Percentiles rank a stretch among this genome's conserved stretches.
Evolutionary conservation across 2,113 vertebrate species (phyloP).

Genomic region (Aegypius monachus): DNA sequence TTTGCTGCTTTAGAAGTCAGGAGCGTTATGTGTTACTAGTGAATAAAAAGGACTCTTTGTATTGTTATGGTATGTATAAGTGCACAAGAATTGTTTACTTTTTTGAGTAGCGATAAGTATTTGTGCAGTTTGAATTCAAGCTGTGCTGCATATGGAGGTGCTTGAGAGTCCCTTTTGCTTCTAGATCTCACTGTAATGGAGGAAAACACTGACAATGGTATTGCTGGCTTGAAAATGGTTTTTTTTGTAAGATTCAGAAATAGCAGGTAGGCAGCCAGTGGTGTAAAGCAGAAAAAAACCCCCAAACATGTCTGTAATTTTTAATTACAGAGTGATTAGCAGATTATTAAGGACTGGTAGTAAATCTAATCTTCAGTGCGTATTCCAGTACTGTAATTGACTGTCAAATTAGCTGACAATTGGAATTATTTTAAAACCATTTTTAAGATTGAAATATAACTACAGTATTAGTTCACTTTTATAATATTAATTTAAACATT

Average conservation of each 20-base stretch:
- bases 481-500: neutral
- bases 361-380: rapidly evolving
- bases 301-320: neutral
- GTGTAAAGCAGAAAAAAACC: neutral
- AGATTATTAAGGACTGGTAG: neutral
- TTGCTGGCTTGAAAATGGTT: neutral
- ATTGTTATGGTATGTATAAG: rapidly evolving
- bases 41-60: neutral
- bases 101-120: neutral
- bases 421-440: neutral
- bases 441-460: neutral
- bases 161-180: neutral
- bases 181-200: rapidly evolving
- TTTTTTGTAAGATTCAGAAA: neutral
- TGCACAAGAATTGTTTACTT: neutral
- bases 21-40: neutral
- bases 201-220: no score
- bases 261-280: neutral
- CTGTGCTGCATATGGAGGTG: neutral
- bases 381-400: neutral
- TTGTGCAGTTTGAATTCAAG: neutral
- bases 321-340: neutral
- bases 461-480: neutral
- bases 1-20: neutral
- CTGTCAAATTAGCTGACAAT: neutral